Conservation (phyloP, 2,888 invertebrate genomes). For the Elegia similella region DNA sequence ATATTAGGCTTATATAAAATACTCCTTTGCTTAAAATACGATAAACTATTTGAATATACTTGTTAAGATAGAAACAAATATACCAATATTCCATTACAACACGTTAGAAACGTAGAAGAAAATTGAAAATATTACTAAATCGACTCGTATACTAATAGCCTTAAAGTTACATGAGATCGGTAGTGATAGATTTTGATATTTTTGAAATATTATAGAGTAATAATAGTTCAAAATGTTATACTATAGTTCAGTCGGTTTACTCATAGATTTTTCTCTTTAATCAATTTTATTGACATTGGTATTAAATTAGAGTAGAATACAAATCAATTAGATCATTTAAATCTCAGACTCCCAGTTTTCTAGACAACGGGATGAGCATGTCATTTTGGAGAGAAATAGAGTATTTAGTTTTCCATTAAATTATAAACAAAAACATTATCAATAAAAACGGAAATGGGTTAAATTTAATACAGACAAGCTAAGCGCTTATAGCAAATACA, state of each 20-base stretch:
- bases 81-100: conserved; percentile 78
- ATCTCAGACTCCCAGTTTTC: conserved; percentile 56
- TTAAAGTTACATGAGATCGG: conserved; percentile 47
- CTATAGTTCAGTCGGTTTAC: conserved; percentile 41
- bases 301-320: conserved; percentile 52
- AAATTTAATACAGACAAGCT: conserved; percentile 22
- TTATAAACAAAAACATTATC: conserved; percentile 34
- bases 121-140: conserved; percentile 35
- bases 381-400: conserved; percentile 49
- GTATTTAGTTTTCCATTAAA: conserved; percentile 53
- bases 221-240: background rate
- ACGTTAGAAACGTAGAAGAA: conserved; percentile 56
- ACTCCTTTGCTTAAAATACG: conserved; percentile 45
- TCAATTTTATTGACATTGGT: conserved; percentile 39
- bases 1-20: conserved; percentile 40
- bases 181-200: conserved; percentile 53
- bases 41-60: conserved; percentile 21
- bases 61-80: conserved; percentile 24
- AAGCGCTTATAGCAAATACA: conserved; percentile 78
- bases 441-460: conserved; percentile 25
- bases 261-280: conserved; percentile 51
- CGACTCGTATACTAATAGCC: conserved; percentile 40
- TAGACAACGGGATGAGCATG: conserved; percentile 74
- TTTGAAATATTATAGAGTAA: conserved; percentile 47
- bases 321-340: conserved; percentile 34